A percentile compares a stretch with the other conserved stretches of the same genome.
These are phyloP conservation scores for Grammomys dolichurus DNA, from an alignment of 2,113 vertebrate genomes.

Conservation along the genomic window DNA sequence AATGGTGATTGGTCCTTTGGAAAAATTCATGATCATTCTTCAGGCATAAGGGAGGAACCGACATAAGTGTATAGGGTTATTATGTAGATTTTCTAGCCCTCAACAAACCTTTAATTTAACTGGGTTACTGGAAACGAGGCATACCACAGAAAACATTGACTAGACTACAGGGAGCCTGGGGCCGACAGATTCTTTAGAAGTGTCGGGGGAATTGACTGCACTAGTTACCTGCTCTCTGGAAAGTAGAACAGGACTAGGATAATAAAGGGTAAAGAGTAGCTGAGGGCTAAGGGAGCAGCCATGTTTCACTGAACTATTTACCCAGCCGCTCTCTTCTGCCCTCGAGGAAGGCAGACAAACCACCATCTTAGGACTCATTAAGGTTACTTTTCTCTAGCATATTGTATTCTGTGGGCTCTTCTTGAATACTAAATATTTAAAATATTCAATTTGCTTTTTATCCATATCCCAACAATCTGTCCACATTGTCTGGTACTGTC, in stretches of 20 bases:
- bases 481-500: not conserved
- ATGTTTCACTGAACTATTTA: conserved; percentile 72
- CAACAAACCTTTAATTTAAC: conserved; percentile 73
- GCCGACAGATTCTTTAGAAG: conserved; percentile 61
- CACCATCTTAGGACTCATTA: not conserved
- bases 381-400: conserved; percentile 52
- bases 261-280: conserved; percentile 63
- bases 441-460: not conserved
- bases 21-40: conserved; percentile 14
- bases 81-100: conserved; percentile 72
- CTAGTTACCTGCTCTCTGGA: conserved; percentile 74
- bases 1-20: not conserved
- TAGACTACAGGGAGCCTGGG: conserved; percentile 63
- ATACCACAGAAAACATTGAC: conserved; percentile 53
- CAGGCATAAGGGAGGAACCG: conserved; percentile 15
- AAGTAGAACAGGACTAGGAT: conserved; percentile 65
- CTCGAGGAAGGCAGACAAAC: conserved; percentile 64
- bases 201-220: conserved; percentile 68
- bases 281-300: conserved; percentile 45
- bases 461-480: not conserved
- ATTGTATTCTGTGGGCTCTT: conserved; percentile 30
- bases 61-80: conserved; percentile 56
- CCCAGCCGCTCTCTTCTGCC: conserved; percentile 60
- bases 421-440: conserved; percentile 13
- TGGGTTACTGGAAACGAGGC: conserved; percentile 70